Evolutionary conservation across 2,113 vertebrate genomes (phyloP), one percentile per base, ranked within the genome.

Genomic region (Procapra przewalskii): DNA sequence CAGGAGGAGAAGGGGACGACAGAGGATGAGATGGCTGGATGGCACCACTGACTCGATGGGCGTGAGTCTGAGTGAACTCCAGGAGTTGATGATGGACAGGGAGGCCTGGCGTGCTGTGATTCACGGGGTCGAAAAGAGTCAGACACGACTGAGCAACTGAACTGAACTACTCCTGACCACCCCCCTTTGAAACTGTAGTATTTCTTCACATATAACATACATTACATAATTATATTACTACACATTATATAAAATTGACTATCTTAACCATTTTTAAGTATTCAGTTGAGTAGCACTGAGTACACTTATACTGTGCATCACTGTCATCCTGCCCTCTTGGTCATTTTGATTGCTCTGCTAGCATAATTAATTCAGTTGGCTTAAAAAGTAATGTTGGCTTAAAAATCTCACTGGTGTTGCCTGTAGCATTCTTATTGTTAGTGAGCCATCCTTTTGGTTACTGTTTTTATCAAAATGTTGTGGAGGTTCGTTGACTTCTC

Each of bases 391-490:
- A 3, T 7, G 15, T 50, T 77, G 86, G 19, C 50, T 67, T 97
- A 45, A 62, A 52, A 57, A 50, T 62, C 48, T 71, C 19, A 10
- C 57, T 3, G 0, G 45, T n/a, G 52, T 75, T 31, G 3, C 16
- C 10, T 50, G 27, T 43, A 21, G 7, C 25, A 36, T 40, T 93
- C 31, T 82, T 83, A 27, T 3, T 62, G 21, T n/a, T 40, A 23
- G 5, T 8, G 15, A 85, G 21, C 48, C 29, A 10, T 92, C 48
- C 45, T 60, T 83, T 55, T 16, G 9, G 31, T 88, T 52, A 43
- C n/a, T 67, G 2, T 93, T 93, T 91, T 81, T 31, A 29, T 80
- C 45, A 43, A 94, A 71, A 86, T 43, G 14, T 48, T 84, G 75
- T 88, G 77, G 29, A 59, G 60, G 93, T 45, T 75, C 21, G 5